Evolutionary conservation across 2,888 invertebrate genomes (phyloP), one percentile per base, ranked within the genome.

Genomic region (Palloptera scutellata): DNA sequence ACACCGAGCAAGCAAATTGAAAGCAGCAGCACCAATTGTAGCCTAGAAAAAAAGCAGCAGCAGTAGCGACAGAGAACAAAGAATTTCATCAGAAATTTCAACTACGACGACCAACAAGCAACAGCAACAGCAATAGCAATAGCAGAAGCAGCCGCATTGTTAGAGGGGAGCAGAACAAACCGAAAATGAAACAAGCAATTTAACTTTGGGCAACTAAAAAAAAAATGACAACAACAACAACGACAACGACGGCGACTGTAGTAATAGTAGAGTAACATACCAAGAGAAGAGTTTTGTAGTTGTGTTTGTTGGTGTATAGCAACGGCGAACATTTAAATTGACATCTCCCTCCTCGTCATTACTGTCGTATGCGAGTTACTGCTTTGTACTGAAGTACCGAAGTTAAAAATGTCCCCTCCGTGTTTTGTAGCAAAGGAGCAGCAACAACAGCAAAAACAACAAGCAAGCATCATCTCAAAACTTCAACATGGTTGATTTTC

Each of bases 51-150:
- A 54, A 60, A 66, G 55, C 64, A 42, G 54, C 42, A 51, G 54
- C 65, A 63, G 64, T 43, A 70, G 66, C 41, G 54, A 45, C 62
- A 67, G 54, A 40, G 10, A 61, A 76, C 75, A 77, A 80, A 78
- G 79, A 79, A 79, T 80, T 79, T 80, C 79, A 79, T 77, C 80
- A 80, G 79, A 80, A 79, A 77, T 77, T 79, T 76, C 64, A 48
- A 48, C 12, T 48, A 48, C 12, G 15, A 30, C 30, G 30, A 30
- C 30, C n/a, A n/a, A n/a, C n/a, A n/a, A 30, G 6, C 30, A 30
- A 30, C 30, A 6, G 30, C 30, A 30, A 6, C 2, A n/a, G 3
- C 30, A 30, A n/a, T n/a, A 30, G 6, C 30, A 30, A 30, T 6
- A 6, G 30, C 30, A 30, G 30, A 30, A n/a, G 3, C 30, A 30